phyloP scores from a whole-genome alignment of 2,797 vertebrate species.

The Dallia pectoralis region DNA sequence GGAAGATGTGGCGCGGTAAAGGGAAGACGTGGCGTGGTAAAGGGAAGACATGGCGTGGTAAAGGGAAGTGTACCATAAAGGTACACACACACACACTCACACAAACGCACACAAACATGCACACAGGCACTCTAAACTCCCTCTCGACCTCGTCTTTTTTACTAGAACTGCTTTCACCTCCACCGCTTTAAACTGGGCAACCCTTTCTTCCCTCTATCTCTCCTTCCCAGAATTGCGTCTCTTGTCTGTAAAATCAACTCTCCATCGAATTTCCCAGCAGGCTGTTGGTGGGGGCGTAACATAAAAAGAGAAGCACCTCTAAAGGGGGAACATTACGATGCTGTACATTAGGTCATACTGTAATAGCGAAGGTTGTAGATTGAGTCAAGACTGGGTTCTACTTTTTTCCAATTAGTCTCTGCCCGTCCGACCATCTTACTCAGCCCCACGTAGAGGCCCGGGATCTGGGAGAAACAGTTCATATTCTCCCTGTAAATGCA shows the following conservation, averaged over 20 bases:
- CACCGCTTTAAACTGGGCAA: slow-evolving; percentile 66
- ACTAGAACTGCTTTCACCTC: slow-evolving; percentile 45
- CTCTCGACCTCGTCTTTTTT: background rate
- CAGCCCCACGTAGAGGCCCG: background rate
- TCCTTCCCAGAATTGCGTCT: slow-evolving; percentile 53
- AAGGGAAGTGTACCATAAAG: background rate
- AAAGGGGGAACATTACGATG: background rate
- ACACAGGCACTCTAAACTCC: slow-evolving; percentile 29
- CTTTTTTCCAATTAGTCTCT: slow-evolving; percentile 71
- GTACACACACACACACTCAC: slow-evolving; percentile 8
- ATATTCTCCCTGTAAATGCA: background rate
- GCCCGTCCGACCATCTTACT: slow-evolving; percentile 1
- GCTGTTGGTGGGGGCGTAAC: slow-evolving; percentile 63
- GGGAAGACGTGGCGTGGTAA: too few relatives aligned
- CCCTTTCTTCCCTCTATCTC: slow-evolving; percentile 56
- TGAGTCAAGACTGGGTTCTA: slow-evolving; percentile 74
- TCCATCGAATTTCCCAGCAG: slow-evolving; percentile 64
- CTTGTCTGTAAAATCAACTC: slow-evolving; percentile 64
- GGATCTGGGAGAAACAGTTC: background rate
- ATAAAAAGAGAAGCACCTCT: slow-evolving; percentile 27
- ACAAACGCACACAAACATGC: background rate
- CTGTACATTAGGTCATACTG: background rate
- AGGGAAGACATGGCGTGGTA: too few relatives aligned
- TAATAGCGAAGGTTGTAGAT: slow-evolving; percentile 37
- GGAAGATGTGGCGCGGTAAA: too few relatives aligned